A percentile compares a stretch with the other conserved stretches of the same genome.
Evolutionary conservation across 2,797 vertebrate species (phyloP).

Genomic region (Anguilla marmorata): DNA sequence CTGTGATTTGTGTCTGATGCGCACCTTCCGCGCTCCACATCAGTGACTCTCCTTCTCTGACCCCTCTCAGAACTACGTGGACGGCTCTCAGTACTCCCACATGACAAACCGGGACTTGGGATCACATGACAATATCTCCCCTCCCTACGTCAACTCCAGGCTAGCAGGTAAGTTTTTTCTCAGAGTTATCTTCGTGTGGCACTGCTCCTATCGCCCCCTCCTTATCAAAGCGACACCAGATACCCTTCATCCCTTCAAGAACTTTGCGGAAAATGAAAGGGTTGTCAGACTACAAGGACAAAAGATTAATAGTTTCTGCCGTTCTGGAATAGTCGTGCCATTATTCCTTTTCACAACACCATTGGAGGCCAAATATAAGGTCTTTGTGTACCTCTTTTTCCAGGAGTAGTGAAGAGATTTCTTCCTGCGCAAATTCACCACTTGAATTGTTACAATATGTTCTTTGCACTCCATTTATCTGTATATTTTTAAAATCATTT

Average conservation of each 20-base stretch:
- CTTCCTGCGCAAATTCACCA: not conserved
- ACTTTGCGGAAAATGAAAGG: slow-evolving; percentile 9
- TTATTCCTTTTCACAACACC: not conserved
- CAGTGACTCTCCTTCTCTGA: not conserved
- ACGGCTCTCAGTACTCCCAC: slow-evolving; percentile 86
- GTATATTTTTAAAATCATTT: not conserved
- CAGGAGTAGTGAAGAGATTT: not conserved
- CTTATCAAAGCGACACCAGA: not conserved
- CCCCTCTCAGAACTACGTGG: slow-evolving; percentile 81
- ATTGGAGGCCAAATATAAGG: not conserved
- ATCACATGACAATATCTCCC: slow-evolving; percentile 92
- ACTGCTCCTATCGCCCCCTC: not conserved
- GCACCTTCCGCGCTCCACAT: not conserved
- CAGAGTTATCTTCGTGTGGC: slow-evolving; percentile 7
- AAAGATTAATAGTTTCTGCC: not conserved
- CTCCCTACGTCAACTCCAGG: slow-evolving; percentile 90
- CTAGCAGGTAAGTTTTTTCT: slow-evolving; percentile 79
- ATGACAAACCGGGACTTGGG: slow-evolving; percentile 84
- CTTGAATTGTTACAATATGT: not conserved
- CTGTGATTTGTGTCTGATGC: slow-evolving; percentile 18
- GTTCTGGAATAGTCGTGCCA: not conserved
- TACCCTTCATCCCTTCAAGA: not conserved
- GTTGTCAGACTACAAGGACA: not conserved
- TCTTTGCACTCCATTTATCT: not conserved
- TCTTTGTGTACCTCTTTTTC: not conserved